Conservation (phyloP, 2,888 invertebrate species). For the Fabriciana adippe region DNA sequence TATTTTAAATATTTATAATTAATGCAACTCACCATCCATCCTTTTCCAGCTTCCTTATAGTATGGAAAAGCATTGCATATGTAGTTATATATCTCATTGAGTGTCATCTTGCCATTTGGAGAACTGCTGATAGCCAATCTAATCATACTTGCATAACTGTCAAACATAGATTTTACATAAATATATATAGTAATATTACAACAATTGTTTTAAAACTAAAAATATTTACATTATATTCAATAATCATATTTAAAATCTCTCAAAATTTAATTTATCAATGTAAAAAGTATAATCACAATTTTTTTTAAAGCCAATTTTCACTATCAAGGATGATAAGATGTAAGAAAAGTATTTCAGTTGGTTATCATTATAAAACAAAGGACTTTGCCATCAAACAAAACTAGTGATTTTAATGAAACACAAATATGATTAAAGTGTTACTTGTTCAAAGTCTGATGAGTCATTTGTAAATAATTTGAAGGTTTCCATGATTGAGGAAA, state of each 20-base stretch:
- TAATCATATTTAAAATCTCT: neutral
- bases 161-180: slow-evolving; percentile 41
- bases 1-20: no score
- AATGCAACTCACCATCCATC: slow-evolving; percentile 78
- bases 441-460: slow-evolving; percentile 25
- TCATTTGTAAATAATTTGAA: slow-evolving; percentile 43
- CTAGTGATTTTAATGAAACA: neutral
- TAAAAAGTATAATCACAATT: no score
- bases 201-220: neutral
- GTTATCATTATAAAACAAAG: slow-evolving; percentile 6
- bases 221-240: neutral
- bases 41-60: slow-evolving; percentile 86
- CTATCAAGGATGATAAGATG: no score
- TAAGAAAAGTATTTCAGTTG: no score
- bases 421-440: slow-evolving; percentile 23
- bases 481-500: slow-evolving; percentile 51
- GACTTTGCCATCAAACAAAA: neutral
- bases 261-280: no score
- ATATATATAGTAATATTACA: slow-evolving; percentile 1
- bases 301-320: no score
- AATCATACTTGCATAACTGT: slow-evolving; percentile 87
- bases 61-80: slow-evolving; percentile 88
- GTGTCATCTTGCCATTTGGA: slow-evolving; percentile 86
- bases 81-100: slow-evolving; percentile 88
- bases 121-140: slow-evolving; percentile 86